These are phyloP conservation scores for Oligia latruncula DNA, from an alignment of 2,888 invertebrate genomes.

Conservation along the genomic window DNA sequence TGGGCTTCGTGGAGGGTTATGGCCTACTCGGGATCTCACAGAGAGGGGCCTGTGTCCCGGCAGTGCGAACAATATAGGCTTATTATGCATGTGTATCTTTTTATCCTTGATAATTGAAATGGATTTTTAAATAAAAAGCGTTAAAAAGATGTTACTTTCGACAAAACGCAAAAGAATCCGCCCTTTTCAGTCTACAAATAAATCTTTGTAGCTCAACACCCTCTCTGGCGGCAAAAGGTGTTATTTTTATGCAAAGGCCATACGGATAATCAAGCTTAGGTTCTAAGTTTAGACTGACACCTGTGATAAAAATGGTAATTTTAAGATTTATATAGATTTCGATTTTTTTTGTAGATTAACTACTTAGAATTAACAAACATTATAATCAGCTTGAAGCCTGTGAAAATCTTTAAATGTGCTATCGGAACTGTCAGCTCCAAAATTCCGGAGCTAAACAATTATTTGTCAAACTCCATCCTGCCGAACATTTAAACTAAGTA, in stretches of 20 bases:
- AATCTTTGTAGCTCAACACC: conserved; percentile 19
- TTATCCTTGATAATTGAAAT: not conserved
- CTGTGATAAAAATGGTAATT: too few species aligned
- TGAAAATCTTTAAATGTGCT: not conserved
- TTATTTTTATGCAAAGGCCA: conserved; percentile 37
- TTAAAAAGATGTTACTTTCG: not conserved
- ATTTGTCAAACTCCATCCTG: conserved; percentile 19
- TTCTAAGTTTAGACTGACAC: conserved; percentile 18
- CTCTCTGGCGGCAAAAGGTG: conserved; percentile 16
- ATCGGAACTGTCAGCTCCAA: not conserved
- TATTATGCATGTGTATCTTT: not conserved
- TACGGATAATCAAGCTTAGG: conserved; percentile 4
- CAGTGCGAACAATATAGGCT: not conserved
- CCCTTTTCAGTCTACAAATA: conserved; percentile 43
- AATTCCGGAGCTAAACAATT: conserved; percentile 1
- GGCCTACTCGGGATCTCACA: not conserved
- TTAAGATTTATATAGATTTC: too few species aligned
- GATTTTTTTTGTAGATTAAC: too few species aligned
- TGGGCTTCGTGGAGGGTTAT: not conserved
- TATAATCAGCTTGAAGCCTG: not conserved
- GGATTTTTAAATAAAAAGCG: not conserved
- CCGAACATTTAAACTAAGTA: conserved; percentile 19
- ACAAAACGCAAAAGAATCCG: conserved; percentile 5
- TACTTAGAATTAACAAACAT: not conserved
- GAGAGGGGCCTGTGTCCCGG: not conserved